Conservation (phyloP, 2,113 vertebrate species). For the Chamaea fasciata region DNA sequence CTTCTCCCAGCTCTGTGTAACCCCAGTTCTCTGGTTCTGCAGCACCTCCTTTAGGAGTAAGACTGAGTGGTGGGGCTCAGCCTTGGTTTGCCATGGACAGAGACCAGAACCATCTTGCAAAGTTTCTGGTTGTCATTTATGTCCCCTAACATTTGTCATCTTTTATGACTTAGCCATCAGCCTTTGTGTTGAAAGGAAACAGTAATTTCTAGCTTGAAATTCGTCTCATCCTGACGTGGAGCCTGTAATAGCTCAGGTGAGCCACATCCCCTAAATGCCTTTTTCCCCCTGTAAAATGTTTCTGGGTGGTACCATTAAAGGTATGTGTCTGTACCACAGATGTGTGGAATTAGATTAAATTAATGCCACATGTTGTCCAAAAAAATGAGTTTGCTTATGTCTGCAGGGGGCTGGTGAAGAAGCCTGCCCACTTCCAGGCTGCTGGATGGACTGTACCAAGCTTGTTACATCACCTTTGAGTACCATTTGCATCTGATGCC, state of each 20-base stretch:
- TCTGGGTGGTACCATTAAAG: neutral
- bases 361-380: neutral
- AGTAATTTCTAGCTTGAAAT: fast-evolving
- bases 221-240: neutral
- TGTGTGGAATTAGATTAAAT: neutral
- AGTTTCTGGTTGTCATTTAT: neutral
- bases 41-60: neutral
- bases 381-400: neutral
- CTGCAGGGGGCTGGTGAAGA: neutral
- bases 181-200: neutral
- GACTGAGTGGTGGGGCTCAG: neutral
- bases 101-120: neutral
- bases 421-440: neutral
- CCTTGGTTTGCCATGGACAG: neutral
- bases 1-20: neutral
- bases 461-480: neutral
- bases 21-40: neutral
- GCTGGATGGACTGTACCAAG: neutral
- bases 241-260: neutral
- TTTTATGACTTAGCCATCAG: neutral
- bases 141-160: neutral
- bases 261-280: neutral
- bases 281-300: neutral
- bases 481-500: neutral
- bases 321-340: neutral